phyloP scores from a whole-genome alignment of 2,888 invertebrate species.

The Cremastobaeus sp. region DNA sequence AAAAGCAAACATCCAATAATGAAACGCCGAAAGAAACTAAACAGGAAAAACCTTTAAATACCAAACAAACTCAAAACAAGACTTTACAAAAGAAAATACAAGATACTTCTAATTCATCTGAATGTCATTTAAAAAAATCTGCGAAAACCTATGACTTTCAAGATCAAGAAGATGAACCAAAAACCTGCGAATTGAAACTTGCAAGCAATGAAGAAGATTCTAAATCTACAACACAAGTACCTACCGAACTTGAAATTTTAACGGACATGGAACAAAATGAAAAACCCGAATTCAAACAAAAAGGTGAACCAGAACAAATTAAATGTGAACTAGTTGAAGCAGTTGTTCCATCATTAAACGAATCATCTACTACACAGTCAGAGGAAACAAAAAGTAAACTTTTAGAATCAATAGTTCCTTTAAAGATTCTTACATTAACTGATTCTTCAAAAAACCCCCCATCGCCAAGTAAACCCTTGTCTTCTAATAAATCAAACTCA shows the following conservation, averaged over 20 bases:
- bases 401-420: conserved; percentile 8
- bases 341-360: conserved; percentile 30
- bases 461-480: not conserved
- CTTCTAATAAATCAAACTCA: not conserved
- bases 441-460: not conserved
- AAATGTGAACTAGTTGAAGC: conserved; percentile 67
- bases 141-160: conserved; percentile 43
- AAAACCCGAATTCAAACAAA: not conserved
- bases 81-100: too few species aligned
- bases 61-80: not conserved
- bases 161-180: conserved; percentile 27
- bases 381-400: conserved; percentile 14
- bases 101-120: too few species aligned
- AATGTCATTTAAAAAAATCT: conserved; percentile 42
- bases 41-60: conserved; percentile 74
- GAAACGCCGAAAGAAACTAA: conserved; percentile 27
- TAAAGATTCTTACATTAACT: too few species aligned
- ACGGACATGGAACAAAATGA: not conserved
- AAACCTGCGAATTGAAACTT: not conserved
- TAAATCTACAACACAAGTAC: too few species aligned
- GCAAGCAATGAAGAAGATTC: too few species aligned
- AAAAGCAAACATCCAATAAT: too few species aligned
- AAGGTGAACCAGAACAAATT: conserved; percentile 36
- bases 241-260: not conserved
- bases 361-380: conserved; percentile 1